These are phyloP conservation scores for Paradoxurus hermaphroditus DNA, from an alignment of 2,113 vertebrate species.

Conservation along the genomic window DNA sequence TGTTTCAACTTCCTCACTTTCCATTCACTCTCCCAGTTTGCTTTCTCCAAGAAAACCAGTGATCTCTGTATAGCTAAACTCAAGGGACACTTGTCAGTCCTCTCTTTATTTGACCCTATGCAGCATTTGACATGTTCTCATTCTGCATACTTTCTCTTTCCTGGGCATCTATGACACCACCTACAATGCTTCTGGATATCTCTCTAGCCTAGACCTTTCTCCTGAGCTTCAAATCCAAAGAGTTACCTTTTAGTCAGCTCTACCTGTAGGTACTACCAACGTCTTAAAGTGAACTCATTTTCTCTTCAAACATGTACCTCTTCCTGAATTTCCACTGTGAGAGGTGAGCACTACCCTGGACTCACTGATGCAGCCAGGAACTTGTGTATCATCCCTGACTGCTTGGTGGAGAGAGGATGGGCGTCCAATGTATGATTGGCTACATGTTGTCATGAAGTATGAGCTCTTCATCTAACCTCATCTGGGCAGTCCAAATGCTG, in stretches of 20 bases:
- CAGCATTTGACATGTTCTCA: not conserved
- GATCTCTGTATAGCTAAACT: not conserved
- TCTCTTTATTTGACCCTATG: not conserved
- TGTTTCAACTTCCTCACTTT: not conserved
- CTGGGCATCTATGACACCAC: not conserved
- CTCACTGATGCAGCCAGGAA: not conserved
- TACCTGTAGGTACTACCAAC: not conserved
- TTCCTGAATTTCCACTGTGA: not conserved
- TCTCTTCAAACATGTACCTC: not conserved
- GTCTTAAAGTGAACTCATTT: conserved; percentile 11
- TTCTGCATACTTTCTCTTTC: not conserved
- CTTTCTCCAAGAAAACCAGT: not conserved
- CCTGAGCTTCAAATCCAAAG: not conserved
- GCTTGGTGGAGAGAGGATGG: not conserved
- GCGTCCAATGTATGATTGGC: not conserved
- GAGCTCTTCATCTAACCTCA: not conserved
- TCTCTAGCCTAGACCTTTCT: not conserved
- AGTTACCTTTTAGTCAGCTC: not conserved
- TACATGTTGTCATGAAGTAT: not conserved
- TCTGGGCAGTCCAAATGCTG: not conserved
- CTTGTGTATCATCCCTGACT: not conserved
- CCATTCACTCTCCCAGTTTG: not conserved
- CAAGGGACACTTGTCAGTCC: not conserved
- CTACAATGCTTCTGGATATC: not conserved
- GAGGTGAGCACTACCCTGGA: not conserved